Conservation (phyloP, 1,140 invertebrate species). For the Tyrophagus putrescentiae region DNA sequence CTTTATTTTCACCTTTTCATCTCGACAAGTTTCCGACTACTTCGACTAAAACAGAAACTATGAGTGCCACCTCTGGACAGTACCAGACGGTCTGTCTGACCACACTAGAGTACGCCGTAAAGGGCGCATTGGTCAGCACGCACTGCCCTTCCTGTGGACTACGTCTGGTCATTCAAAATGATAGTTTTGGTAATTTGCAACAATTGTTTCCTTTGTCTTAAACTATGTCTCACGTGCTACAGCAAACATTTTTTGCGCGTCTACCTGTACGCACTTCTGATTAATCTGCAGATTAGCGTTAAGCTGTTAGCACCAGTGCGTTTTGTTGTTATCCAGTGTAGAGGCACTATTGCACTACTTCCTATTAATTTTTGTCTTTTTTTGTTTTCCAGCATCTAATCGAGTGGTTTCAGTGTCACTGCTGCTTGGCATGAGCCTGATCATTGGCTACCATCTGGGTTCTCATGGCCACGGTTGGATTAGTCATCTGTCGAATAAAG, state of each 20-base stretch:
- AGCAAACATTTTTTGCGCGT: too few species aligned
- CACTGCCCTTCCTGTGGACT: slow-evolving; percentile 1
- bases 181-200: slow-evolving; percentile 2
- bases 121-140: background rate
- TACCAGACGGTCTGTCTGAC: slow-evolving; percentile 1
- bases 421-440: background rate
- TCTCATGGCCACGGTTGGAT: background rate
- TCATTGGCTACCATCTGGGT: slow-evolving; percentile 15
- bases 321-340: too few species aligned
- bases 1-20: too few species aligned
- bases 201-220: background rate
- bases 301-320: too few species aligned
- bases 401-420: background rate
- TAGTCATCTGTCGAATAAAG: background rate
- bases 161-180: background rate
- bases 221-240: too few species aligned
- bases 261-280: too few species aligned
- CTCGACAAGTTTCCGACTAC: too few species aligned
- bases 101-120: slow-evolving; percentile 1
- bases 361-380: background rate
- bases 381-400: background rate
- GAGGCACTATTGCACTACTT: too few species aligned
- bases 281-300: too few species aligned
- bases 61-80: too few species aligned
- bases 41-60: too few species aligned